Percentiles rank a stretch among this genome's conserved stretches.
Conservation (phyloP, 2,113 vertebrate genomes). For the Sisor rabdophorus region DNA sequence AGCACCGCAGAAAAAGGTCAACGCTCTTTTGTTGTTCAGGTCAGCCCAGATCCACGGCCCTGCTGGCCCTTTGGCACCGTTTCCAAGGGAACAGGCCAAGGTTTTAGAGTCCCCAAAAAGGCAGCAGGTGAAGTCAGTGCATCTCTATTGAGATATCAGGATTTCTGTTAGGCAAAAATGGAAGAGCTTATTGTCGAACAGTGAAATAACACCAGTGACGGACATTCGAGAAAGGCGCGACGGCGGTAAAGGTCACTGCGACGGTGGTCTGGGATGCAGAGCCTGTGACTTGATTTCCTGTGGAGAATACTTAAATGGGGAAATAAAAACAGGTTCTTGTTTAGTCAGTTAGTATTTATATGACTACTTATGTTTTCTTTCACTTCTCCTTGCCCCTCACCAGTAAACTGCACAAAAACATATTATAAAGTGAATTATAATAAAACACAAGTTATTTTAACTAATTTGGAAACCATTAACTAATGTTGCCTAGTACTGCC, state of each 20-base stretch:
- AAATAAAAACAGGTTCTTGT: constrained; percentile 23
- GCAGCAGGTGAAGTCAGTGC: constrained; percentile 44
- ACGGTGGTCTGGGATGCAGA: background rate
- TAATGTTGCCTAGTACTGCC: no score
- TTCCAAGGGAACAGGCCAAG: constrained; percentile 66
- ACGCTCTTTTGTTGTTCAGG: constrained; percentile 49
- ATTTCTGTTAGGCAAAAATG: constrained; percentile 24
- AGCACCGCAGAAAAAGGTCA: constrained; percentile 31
- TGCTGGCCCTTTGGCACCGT: constrained; percentile 60
- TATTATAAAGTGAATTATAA: background rate
- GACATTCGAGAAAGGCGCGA: constrained; percentile 24
- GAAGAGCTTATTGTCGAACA: constrained; percentile 29
- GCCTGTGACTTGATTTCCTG: background rate
- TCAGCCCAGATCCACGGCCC: constrained; percentile 54
- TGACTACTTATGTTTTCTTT: background rate
- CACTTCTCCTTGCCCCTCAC: background rate
- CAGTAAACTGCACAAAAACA: background rate
- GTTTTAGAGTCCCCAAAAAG: constrained; percentile 46
- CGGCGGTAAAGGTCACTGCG: constrained; percentile 20
- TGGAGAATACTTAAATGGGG: background rate
- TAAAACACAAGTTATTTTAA: background rate
- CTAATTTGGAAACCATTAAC: background rate
- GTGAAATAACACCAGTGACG: constrained; percentile 16
- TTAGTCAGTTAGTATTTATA: constrained; percentile 13
- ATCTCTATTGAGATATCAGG: constrained; percentile 47